These are phyloP conservation scores for Atlantisia rogersi DNA, from an alignment of 2,113 vertebrate genomes.

Conservation along the genomic window DNA sequence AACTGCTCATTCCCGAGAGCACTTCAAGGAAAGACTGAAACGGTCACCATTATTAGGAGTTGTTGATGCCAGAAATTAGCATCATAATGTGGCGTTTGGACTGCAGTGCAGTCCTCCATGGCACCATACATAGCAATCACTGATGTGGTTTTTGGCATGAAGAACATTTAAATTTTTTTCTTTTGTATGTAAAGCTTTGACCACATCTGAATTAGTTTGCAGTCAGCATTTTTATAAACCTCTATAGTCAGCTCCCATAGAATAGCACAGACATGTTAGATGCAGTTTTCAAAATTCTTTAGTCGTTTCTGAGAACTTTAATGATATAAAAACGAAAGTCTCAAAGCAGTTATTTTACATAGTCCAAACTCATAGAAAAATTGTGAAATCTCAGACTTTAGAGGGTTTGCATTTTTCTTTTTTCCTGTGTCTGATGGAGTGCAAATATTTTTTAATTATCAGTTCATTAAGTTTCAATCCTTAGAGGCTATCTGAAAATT, in stretches of 20 bases:
- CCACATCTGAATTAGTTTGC: slow-evolving; percentile 34
- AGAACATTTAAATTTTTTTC: not conserved
- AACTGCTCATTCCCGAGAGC: not conserved
- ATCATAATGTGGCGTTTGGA: not conserved
- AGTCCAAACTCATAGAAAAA: not conserved
- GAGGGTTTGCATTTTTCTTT: not conserved
- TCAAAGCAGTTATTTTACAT: not conserved
- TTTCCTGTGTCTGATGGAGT: not conserved
- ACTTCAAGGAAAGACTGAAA: not conserved
- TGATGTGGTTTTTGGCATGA: slow-evolving; percentile 43
- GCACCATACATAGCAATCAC: not conserved
- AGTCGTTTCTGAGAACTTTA: not conserved
- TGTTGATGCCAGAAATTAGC: not conserved
- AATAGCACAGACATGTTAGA: not conserved
- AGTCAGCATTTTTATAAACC: not conserved
- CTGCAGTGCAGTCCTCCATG: not conserved
- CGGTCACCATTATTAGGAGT: not conserved
- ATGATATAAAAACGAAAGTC: not conserved
- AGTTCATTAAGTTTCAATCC: not conserved
- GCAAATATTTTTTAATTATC: not conserved
- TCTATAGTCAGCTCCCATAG: not conserved
- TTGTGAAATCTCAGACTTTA: not conserved
- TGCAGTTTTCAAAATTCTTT: not conserved
- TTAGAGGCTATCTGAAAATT: not conserved
- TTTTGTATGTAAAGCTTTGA: slow-evolving; percentile 17